These are phyloP conservation scores for Ericerus pela DNA, from an alignment of 1,140 invertebrate genomes.

Conservation along the genomic window DNA sequence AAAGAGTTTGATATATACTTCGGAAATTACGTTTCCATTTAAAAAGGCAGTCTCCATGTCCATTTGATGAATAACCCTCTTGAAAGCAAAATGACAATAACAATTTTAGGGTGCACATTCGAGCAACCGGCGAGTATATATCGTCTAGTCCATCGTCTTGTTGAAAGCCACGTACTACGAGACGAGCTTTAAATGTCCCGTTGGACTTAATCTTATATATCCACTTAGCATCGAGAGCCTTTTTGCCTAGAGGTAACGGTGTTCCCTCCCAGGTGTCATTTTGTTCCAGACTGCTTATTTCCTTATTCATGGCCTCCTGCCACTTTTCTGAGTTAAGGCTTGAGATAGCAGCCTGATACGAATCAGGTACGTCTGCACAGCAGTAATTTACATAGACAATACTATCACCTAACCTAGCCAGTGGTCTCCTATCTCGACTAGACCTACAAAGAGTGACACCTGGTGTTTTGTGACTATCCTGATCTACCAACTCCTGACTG, in stretches of 20 bases:
- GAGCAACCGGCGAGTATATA: constrained; percentile 21
- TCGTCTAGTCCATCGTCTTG: constrained; percentile 13
- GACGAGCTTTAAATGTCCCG: constrained; percentile 20
- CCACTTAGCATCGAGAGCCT: constrained; percentile 18
- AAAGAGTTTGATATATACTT: background rate
- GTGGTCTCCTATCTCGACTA: background rate
- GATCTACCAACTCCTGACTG: too few species aligned
- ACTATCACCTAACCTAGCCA: background rate
- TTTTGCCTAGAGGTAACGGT: constrained; percentile 3
- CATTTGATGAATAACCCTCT: background rate
- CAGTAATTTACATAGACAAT: background rate
- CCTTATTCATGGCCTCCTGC: constrained; percentile 16
- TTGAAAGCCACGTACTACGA: constrained; percentile 25
- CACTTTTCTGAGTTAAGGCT: constrained; percentile 17
- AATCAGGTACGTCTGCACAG: constrained; percentile 13
- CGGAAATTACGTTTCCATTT: background rate
- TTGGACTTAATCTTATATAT: constrained; percentile 28
- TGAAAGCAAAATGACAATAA: background rate
- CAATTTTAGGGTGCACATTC: background rate
- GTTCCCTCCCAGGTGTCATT: constrained; percentile 7
- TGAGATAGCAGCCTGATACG: constrained; percentile 21
- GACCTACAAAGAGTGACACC: background rate
- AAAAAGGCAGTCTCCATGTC: constrained; percentile 4
- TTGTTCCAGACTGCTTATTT: constrained; percentile 18
- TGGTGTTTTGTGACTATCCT: too few species aligned